Conservation (phyloP, 2,888 invertebrate species). For the Thereva unica region DNA sequence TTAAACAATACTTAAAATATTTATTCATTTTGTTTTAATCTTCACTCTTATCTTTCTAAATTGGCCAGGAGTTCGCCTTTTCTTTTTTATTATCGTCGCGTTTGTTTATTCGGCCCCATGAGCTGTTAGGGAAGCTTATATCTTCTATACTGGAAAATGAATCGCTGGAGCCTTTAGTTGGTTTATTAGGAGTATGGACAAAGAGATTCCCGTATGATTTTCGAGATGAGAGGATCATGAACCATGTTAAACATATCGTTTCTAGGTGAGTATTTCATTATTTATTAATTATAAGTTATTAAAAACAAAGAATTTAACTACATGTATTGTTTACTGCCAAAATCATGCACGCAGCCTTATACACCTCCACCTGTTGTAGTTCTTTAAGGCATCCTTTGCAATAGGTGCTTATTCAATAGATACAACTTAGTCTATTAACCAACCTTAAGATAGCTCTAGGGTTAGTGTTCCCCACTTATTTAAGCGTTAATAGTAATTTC, state of each 20-base stretch:
- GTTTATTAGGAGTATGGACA: constrained; percentile 56
- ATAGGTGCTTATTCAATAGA: no score
- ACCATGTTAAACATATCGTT: constrained; percentile 60
- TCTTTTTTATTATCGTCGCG: constrained; percentile 58
- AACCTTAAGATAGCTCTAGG: no score
- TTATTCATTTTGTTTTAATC: constrained; percentile 5
- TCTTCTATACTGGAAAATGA: constrained; percentile 56
- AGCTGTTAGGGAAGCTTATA: constrained; percentile 56
- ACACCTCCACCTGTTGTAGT: no score
- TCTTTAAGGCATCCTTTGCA: no score
- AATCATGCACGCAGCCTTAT: no score
- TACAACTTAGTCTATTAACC: no score
- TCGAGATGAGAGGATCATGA: constrained; percentile 59
- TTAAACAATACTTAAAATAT: neutral
- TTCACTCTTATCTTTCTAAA: constrained; percentile 37
- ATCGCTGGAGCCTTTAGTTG: constrained; percentile 56
- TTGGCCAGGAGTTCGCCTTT: constrained; percentile 55
- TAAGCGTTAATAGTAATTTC: no score
- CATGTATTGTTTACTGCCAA: no score
- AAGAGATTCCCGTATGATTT: constrained; percentile 58
- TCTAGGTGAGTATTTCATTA: constrained; percentile 49
- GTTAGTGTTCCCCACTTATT: no score
- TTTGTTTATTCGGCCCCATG: constrained; percentile 57
- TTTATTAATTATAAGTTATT: neutral
- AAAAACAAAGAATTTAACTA: no score